Evolutionary conservation across 2,888 invertebrate genomes (phyloP).

Genomic region (Heteromurus nitidus): DNA sequence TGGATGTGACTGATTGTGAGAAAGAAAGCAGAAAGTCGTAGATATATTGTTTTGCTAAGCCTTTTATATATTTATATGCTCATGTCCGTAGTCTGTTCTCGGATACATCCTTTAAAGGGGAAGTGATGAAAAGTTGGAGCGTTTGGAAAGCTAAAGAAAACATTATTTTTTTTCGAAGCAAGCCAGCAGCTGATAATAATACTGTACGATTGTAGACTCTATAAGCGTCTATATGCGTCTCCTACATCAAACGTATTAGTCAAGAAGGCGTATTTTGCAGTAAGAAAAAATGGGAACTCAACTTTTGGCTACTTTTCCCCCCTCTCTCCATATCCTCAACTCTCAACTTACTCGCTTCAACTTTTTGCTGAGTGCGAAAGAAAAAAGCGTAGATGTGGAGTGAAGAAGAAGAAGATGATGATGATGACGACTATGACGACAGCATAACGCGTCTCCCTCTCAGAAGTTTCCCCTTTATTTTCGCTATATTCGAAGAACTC

Average conservation of each 20-base stretch:
- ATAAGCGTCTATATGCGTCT: background rate
- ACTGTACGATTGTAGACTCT: background rate
- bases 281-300: constrained; percentile 15
- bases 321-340: background rate
- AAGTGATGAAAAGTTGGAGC: no score
- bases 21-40: no score
- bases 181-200: background rate
- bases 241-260: constrained; percentile 10
- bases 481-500: background rate
- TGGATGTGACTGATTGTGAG: no score
- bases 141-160: no score
- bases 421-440: background rate
- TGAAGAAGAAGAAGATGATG: constrained; percentile 12
- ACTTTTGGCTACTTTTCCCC: background rate
- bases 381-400: constrained; percentile 17
- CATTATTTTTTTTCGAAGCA: no score
- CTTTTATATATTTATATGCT: no score
- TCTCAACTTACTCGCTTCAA: background rate
- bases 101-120: background rate
- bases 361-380: background rate
- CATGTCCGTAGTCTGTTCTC: background rate
- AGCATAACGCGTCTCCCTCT: background rate
- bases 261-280: constrained; percentile 8
- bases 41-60: no score
- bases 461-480: background rate